Evolutionary conservation across 53 echinoderm and acorn worm genomes (phyloP), one percentile per base, ranked within the genome.

Genomic region (Actinopyga echinites): DNA sequence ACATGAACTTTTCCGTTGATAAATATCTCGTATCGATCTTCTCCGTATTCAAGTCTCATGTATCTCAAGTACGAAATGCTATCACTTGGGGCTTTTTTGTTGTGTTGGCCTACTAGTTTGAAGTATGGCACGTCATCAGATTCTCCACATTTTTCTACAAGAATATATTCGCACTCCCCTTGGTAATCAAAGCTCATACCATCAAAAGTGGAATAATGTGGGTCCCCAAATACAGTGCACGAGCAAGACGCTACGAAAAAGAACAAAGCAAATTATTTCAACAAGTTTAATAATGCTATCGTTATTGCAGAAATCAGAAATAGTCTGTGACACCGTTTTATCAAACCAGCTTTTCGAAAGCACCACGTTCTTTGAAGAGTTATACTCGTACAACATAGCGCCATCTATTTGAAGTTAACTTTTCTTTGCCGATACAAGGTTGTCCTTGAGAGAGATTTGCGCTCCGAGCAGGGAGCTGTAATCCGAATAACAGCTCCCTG

Each of bases 151-250:
- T 31, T 66, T 66, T 66, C 35, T 23, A 37, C 67, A 13, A 66
- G 29, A 33, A 66, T 12, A 34, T 66, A 66, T 66, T 66, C 35
- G 34, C 67, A 66, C 29, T 66, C 67, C 10, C 67, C 67, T 66
- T 66, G 67, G 34, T 66, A 66, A 33, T 66, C 67, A 28, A 33
- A 66, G 29, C 34, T 66, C 11, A 66, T 4, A 34, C 35, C 67
- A 37, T 66, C 67, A 13, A 66, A 66, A 8, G 67, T 66, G 2
- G 32, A 34, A 12, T 35, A 66, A 66, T 66, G 67, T 10, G 67
- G 67, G 32, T 66, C 67, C 7, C 67, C 67, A 66, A 66, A 66
- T 4, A 66, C 67, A 35, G 67, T 66, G 35, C 67, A 66, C 33
- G 37, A n/a, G n/a, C 67, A 66, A 13, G 67, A 33, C 2, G 33